Percentiles rank a stretch among this genome's conserved stretches.
phyloP scores from a whole-genome alignment of 2,888 invertebrate species.

The Orgyia antiqua region DNA sequence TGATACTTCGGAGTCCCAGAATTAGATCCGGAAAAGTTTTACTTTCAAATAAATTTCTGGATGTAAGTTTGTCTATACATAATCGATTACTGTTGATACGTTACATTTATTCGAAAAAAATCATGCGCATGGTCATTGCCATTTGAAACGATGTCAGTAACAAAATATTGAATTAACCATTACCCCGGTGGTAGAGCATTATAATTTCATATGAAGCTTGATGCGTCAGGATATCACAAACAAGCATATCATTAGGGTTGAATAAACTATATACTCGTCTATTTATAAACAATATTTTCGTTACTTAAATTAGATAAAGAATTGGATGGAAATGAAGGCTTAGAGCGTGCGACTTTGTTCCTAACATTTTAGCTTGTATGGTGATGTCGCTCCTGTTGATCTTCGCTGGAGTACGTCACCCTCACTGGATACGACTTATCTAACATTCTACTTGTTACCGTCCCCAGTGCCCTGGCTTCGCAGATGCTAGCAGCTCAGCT shows the following conservation, averaged over 20 bases:
- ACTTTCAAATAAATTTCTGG: too few relatives aligned
- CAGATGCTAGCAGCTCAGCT: slow-evolving; percentile 97
- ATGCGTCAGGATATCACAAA: slow-evolving; percentile 34
- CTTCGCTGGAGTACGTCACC: slow-evolving; percentile 27
- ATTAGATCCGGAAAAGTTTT: too few relatives aligned
- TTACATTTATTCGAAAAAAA: slow-evolving; percentile 21
- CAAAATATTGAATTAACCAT: slow-evolving; percentile 62
- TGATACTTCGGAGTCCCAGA: too few relatives aligned
- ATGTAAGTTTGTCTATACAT: too few relatives aligned
- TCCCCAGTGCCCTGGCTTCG: slow-evolving; percentile 97
- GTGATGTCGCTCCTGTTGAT: slow-evolving; percentile 29
- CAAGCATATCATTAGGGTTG: slow-evolving; percentile 19
- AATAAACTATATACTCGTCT: slow-evolving; percentile 10
- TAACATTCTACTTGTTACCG: slow-evolving; percentile 76
- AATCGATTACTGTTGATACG: too few relatives aligned
- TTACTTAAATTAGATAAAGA: too few relatives aligned
- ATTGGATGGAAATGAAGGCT: too few relatives aligned
- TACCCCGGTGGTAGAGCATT: slow-evolving; percentile 37
- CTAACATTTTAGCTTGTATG: slow-evolving; percentile 20
- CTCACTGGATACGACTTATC: slow-evolving; percentile 48
- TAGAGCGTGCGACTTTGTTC: slow-evolving; percentile 60
- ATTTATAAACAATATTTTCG: slow-evolving; percentile 5
- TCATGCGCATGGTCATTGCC: slow-evolving; percentile 39
- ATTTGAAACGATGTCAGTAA: slow-evolving; percentile 38
- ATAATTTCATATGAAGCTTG: slow-evolving; percentile 52